phyloP scores from a whole-genome alignment of 2,797 vertebrate genomes.

The Otus scops region DNA sequence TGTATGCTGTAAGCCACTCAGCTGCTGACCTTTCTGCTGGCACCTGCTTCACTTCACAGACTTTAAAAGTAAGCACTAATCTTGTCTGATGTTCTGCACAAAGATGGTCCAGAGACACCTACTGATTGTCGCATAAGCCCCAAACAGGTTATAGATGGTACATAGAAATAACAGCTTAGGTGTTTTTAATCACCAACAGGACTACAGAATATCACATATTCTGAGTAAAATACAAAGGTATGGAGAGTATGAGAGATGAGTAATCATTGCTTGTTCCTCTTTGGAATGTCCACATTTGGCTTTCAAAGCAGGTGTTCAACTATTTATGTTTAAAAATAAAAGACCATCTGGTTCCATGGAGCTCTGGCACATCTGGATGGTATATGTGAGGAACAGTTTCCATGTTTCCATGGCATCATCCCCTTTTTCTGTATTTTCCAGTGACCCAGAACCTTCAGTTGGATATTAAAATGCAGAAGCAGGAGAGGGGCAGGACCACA shows the following conservation, averaged over 20 bases:
- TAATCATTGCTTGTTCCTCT: not conserved
- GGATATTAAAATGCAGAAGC: not conserved
- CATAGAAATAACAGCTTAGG: not conserved
- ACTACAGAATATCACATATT: not conserved
- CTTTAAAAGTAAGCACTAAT: not conserved
- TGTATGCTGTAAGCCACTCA: not conserved
- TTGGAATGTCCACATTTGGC: not conserved
- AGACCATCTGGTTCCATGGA: not conserved
- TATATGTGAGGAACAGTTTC: not conserved
- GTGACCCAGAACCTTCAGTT: not conserved
- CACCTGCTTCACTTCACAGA: not conserved
- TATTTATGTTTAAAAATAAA: not conserved
- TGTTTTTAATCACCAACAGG: not conserved
- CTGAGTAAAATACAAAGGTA: not conserved
- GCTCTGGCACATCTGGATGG: not conserved
- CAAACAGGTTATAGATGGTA: not conserved
- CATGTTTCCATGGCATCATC: not conserved
- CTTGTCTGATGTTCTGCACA: not conserved
- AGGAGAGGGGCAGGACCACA: not conserved
- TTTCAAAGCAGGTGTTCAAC: not conserved
- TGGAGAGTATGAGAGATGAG: not conserved
- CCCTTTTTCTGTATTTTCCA: not conserved
- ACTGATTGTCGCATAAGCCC: fast-evolving
- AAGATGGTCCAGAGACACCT: not conserved
- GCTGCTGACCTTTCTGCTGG: not conserved